Evolutionary conservation across 2,113 vertebrate genomes (phyloP), one percentile per base, ranked within the genome.

Genomic region (Pristiophorus japonicus): DNA sequence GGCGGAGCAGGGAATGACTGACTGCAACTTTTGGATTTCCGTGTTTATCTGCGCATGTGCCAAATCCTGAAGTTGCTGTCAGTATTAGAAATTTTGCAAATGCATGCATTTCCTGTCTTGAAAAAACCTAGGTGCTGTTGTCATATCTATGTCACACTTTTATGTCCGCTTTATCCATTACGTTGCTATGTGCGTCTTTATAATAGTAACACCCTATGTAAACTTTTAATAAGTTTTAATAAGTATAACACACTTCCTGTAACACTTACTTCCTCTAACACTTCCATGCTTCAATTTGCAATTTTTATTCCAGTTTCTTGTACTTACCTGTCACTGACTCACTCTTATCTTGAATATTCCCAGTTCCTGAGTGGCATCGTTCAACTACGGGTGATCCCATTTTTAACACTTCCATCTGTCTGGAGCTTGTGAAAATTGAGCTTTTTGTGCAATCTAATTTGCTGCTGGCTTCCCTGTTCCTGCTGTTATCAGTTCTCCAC

Each of bases 151-250:
- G 30, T 18, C 75, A 81, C 12, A 81, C 75, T 81, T 20, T 18
- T 18, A 14, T 42, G 3, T 16, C n/a, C 5, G 3, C 38, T 78
- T 78, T 78, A 16, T 11, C 73, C 34, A 78, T 42, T 18, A 81
- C n/a, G 38, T 81, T 81, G 75, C n/a, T 42, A 42, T 5, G 14
- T 81, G 75, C 4, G 12, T 16, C 16, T 42, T 42, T 14, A 81
- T 42, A 81, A 42, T 81, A 11, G n/a, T 38, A 81, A 81, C 38
- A 81, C 38, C n/a, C 0, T 42, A 16, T 42, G 34, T 42, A 42
- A 81, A 81, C n/a, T 81, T 81, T n/a, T 81, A 81, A 81, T 81
- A 42, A 42, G 16, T 81, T 81, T n/a, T 81, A 81, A 81, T 81
- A 42, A 42, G 16, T 81, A 34, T 30, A 34, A 73, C 30, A 42